Conservation (phyloP, 2,113 vertebrate species). For the Myrmecobius fasciatus region DNA sequence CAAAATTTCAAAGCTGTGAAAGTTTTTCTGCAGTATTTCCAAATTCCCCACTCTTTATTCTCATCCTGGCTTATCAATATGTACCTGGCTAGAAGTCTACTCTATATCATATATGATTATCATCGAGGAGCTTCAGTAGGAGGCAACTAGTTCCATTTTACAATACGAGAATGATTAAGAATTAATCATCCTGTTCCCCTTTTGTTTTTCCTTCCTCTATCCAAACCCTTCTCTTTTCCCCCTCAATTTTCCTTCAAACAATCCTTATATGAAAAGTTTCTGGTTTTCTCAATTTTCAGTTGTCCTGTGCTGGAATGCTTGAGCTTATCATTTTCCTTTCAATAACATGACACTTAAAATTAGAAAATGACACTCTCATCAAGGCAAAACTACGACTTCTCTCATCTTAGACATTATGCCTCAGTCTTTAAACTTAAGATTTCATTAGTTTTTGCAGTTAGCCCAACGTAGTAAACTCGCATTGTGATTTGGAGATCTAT, state of each 20-base stretch:
- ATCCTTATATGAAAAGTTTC: background rate
- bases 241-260: background rate
- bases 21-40: background rate
- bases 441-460: background rate
- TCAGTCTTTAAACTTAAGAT: background rate
- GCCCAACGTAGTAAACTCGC: background rate
- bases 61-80: background rate
- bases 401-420: background rate
- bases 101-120: background rate
- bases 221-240: accelerated
- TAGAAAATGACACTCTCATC: background rate
- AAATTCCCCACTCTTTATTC: background rate
- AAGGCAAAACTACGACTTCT: background rate
- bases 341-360: background rate
- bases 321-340: background rate
- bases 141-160: background rate
- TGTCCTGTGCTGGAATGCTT: background rate
- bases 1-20: background rate
- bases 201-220: background rate
- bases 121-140: background rate
- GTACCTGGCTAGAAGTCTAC: background rate
- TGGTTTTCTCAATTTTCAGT: background rate
- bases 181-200: background rate
- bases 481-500: background rate
- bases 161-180: background rate